phyloP scores from a whole-genome alignment of 2,888 invertebrate genomes.

The Lottia gigantea region DNA sequence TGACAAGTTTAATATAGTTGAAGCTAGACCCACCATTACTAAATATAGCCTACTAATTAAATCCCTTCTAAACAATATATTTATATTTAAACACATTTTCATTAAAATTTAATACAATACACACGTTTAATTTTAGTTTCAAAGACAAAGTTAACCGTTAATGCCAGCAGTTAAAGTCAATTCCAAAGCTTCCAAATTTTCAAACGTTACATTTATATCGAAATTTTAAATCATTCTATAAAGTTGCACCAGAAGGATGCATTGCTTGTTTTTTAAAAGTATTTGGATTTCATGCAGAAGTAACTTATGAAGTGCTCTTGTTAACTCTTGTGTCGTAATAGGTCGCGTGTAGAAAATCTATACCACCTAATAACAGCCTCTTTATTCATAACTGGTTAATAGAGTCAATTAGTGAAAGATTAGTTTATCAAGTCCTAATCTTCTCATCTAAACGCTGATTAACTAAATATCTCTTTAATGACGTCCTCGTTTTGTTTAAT shows the following conservation, averaged over 20 bases:
- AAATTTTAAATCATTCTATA: too few species aligned
- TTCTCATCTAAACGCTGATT: background rate
- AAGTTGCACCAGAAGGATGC: too few species aligned
- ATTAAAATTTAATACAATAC: too few species aligned
- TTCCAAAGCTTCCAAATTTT: too few species aligned
- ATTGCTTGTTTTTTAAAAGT: too few species aligned
- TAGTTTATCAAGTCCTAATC: background rate
- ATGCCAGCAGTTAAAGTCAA: too few species aligned
- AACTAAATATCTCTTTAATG: constrained; percentile 9
- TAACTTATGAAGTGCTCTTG: too few species aligned
- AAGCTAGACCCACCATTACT: background rate
- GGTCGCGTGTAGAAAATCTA: background rate
- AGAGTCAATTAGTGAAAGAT: background rate
- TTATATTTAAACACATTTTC: too few species aligned
- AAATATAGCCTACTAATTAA: constrained; percentile 3
- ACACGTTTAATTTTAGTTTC: too few species aligned
- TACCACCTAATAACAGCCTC: background rate
- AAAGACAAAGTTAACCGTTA: too few species aligned
- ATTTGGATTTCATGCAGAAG: too few species aligned
- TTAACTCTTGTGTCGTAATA: background rate
- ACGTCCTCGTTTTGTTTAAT: background rate
- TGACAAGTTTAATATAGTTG: background rate
- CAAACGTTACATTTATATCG: too few species aligned
- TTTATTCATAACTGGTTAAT: constrained; percentile 8
- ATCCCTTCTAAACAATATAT: background rate